These are phyloP conservation scores for Sialis fuliginosa DNA, from an alignment of 2,888 invertebrate species.

Conservation along the genomic window DNA sequence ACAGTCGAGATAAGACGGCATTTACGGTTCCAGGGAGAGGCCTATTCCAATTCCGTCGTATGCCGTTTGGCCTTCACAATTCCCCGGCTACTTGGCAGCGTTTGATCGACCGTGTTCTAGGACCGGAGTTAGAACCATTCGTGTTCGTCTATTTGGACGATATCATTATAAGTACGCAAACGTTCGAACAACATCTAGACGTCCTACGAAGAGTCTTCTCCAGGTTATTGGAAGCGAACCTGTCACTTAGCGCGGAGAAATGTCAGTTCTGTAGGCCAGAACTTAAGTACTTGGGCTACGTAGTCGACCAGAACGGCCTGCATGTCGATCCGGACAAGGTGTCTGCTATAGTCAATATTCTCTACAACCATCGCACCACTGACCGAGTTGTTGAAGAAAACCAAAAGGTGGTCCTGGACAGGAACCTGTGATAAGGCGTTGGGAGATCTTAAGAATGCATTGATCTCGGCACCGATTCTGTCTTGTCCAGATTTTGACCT, in stretches of 20 bases:
- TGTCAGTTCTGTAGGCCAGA: neutral
- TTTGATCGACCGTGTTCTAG: no score
- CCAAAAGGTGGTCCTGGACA: neutral
- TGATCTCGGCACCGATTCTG: neutral
- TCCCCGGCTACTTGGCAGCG: no score
- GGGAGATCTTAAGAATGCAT: neutral
- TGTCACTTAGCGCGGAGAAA: neutral
- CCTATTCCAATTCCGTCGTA: no score
- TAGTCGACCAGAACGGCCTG: neutral
- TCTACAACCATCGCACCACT: neutral
- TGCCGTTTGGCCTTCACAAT: no score
- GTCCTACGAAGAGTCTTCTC: neutral
- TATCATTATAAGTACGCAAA: neutral
- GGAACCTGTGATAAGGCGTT: neutral
- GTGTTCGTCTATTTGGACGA: neutral
- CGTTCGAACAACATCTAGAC: neutral
- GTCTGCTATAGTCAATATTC: neutral
- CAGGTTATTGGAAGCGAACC: neutral
- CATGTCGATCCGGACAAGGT: neutral
- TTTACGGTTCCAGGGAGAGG: no score
- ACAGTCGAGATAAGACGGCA: no score
- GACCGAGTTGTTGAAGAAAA: neutral
- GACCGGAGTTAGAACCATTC: no score
- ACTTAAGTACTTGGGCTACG: neutral
- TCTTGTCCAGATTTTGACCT: neutral